phyloP scores from a whole-genome alignment of 2,888 invertebrate species.

The Volucella zonaria region DNA sequence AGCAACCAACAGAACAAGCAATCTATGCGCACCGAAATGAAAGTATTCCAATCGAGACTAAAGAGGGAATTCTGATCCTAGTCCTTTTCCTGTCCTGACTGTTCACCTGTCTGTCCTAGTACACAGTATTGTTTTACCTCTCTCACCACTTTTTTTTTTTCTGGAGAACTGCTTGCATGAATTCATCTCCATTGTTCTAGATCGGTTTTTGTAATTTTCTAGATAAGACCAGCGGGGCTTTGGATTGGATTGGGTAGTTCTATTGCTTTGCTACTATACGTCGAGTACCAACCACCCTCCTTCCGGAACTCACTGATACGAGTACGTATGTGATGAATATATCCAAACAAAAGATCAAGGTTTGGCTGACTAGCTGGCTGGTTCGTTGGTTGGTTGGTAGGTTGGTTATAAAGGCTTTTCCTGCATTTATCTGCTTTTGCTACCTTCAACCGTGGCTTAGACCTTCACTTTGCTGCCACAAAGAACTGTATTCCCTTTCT shows the following conservation, averaged over 20 bases:
- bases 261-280: neutral
- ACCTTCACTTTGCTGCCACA: conserved; percentile 2
- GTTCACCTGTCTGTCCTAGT: conserved; percentile 33
- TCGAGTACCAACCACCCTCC: neutral
- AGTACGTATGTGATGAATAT: conserved; percentile 68
- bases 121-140: neutral
- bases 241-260: conserved; percentile 13
- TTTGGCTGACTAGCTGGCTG: conserved; percentile 25
- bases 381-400: conserved; percentile 41
- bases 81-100: neutral
- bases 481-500: neutral
- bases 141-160: neutral
- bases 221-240: conserved; percentile 61
- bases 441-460: neutral
- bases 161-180: conserved; percentile 38
- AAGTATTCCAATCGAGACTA: conserved; percentile 61
- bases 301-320: conserved; percentile 39
- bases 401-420: conserved; percentile 38
- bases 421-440: conserved; percentile 33
- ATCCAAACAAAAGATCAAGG: conserved; percentile 58
- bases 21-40: conserved; percentile 59
- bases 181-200: conserved; percentile 71
- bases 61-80: neutral
- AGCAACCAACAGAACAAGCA: conserved; percentile 49
- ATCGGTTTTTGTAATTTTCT: conserved; percentile 72